These are phyloP conservation scores for Platycercus adscitus DNA, from an alignment of 2,113 vertebrate genomes.

Conservation along the genomic window DNA sequence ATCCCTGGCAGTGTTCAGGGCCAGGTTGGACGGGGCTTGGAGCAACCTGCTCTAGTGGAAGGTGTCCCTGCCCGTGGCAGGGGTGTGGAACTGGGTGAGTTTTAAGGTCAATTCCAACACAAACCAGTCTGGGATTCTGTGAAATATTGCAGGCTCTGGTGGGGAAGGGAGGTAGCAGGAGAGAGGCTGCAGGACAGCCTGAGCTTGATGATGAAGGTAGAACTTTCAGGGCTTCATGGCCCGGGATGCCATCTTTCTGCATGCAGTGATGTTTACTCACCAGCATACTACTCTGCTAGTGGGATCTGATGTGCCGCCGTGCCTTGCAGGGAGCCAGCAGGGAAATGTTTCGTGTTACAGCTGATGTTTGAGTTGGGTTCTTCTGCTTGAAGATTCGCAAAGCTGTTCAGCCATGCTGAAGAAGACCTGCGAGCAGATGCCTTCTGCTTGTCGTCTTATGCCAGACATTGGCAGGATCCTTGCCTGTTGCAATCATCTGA, in stretches of 20 bases:
- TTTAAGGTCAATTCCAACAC: background rate
- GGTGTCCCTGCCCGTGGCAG: background rate
- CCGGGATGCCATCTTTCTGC: background rate
- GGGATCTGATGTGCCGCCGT: background rate
- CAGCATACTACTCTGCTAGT: too few relatives aligned
- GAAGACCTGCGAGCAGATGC: background rate
- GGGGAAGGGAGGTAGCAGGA: background rate
- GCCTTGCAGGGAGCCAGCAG: background rate
- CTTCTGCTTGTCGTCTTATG: background rate
- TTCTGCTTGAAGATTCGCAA: background rate
- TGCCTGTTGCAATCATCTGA: background rate
- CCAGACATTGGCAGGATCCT: background rate
- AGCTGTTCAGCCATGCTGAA: background rate
- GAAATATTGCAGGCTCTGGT: background rate
- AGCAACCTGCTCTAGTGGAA: background rate
- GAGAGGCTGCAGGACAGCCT: background rate
- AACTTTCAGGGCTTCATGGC: background rate
- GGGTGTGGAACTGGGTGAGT: background rate
- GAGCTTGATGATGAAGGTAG: background rate
- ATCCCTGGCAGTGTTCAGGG: background rate
- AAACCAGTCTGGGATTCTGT: background rate
- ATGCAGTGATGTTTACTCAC: background rate
- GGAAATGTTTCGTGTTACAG: background rate
- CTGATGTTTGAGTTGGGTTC: background rate
- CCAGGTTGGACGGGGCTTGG: background rate